phyloP scores from a whole-genome alignment of 2,888 invertebrate species.

The Hirtodrosophila trivittata region DNA sequence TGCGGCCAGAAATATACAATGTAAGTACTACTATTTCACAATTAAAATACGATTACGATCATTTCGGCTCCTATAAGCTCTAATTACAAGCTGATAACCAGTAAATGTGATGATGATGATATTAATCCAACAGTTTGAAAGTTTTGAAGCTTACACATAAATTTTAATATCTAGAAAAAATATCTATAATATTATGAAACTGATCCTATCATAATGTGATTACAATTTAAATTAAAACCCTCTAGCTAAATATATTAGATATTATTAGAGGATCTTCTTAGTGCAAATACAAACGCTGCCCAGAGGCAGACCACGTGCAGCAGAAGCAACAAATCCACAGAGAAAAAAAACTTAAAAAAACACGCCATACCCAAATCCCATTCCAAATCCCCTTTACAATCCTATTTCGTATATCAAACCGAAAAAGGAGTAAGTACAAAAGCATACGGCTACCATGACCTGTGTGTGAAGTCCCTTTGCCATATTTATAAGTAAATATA shows the following conservation, averaged over 20 bases:
- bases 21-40: conserved; percentile 73
- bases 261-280: too few relatives aligned
- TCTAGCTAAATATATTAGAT: too few relatives aligned
- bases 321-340: background rate
- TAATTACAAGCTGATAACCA: too few relatives aligned
- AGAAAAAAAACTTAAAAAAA: conserved; percentile 4
- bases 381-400: background rate
- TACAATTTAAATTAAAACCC: too few relatives aligned
- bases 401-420: conserved; percentile 8
- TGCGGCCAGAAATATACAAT: conserved; percentile 84
- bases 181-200: too few relatives aligned
- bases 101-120: too few relatives aligned
- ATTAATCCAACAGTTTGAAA: conserved; percentile 1
- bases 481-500: conserved; percentile 39
- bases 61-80: too few relatives aligned
- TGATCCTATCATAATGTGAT: too few relatives aligned
- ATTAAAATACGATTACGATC: conserved; percentile 10
- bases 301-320: conserved; percentile 48
- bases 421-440: conserved; percentile 21
- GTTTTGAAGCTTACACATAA: too few relatives aligned
- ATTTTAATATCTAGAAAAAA: too few relatives aligned
- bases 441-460: conserved; percentile 46
- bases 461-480: conserved; percentile 50
- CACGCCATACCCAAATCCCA: conserved; percentile 43
- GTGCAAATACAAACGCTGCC: too few relatives aligned